Evolutionary conservation across 1,140 invertebrate species (phyloP).

Genomic region (Arion vulgaris): DNA sequence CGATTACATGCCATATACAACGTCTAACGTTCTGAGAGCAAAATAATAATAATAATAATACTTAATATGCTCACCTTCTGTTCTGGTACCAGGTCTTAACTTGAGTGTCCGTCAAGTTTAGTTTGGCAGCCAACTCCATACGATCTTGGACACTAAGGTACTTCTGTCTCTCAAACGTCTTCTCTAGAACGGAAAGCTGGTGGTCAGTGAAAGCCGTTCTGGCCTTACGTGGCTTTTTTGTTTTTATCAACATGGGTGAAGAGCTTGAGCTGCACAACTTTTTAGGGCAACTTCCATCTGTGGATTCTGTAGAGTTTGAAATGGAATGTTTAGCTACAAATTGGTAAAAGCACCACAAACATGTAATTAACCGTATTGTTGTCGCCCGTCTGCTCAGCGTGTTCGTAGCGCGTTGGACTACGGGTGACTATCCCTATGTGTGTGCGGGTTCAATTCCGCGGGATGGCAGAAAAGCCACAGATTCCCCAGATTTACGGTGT

Average conservation of each 20-base stretch:
- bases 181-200: constrained; percentile 94
- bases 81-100: constrained; percentile 99
- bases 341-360: too few relatives aligned
- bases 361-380: too few relatives aligned
- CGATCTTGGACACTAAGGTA: constrained; percentile 98
- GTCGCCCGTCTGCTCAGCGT: too few relatives aligned
- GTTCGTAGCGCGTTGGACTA: too few relatives aligned
- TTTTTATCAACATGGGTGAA: constrained; percentile 34
- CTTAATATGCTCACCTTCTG: constrained; percentile 91
- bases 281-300: neutral
- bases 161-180: constrained; percentile 97
- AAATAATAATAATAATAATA: too few relatives aligned
- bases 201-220: constrained; percentile 98
- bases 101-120: constrained; percentile 97
- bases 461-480: too few relatives aligned
- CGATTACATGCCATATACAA: too few relatives aligned
- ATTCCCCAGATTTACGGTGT: too few relatives aligned
- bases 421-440: too few relatives aligned
- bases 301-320: neutral
- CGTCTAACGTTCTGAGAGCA: too few relatives aligned
- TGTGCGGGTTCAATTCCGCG: too few relatives aligned
- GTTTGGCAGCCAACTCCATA: constrained; percentile 96
- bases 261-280: constrained; percentile 16
- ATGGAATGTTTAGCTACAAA: too few relatives aligned
- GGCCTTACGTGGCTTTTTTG: constrained; percentile 96